Evolutionary conservation across 2,888 invertebrate genomes (phyloP).

Genomic region (Lasiommata megera): DNA sequence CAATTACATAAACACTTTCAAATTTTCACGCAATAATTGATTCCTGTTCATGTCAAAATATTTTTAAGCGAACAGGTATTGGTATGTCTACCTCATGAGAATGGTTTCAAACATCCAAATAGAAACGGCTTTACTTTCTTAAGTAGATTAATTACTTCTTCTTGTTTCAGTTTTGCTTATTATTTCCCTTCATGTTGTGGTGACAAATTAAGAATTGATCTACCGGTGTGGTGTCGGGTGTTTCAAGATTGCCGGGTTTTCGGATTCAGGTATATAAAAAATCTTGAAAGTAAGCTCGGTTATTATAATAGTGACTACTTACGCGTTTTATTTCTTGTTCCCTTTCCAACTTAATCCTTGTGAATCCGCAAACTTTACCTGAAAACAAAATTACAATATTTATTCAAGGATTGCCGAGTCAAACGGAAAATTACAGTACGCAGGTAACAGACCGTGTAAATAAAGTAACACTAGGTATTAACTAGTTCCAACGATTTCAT

Average conservation of each 20-base stretch:
- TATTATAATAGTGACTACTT: neutral
- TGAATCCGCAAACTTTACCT: neutral
- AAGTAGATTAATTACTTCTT: too few species aligned
- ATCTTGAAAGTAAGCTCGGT: neutral
- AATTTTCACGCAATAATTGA: neutral
- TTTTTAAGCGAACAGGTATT: too few species aligned
- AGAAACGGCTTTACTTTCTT: too few species aligned
- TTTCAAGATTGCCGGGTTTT: too few species aligned
- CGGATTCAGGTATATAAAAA: too few species aligned
- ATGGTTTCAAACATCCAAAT: too few species aligned
- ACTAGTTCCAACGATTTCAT: constrained; percentile 1
- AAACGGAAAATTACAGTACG: constrained; percentile 11
- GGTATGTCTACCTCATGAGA: too few species aligned
- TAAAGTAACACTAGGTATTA: neutral
- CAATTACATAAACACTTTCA: neutral
- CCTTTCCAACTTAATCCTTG: constrained; percentile 1
- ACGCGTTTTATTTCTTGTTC: constrained; percentile 2
- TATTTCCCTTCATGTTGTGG: too few species aligned
- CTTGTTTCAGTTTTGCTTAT: too few species aligned
- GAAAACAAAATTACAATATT: constrained; percentile 15
- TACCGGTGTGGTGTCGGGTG: too few species aligned
- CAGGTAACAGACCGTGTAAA: constrained; percentile 10
- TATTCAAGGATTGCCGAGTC: constrained; percentile 8
- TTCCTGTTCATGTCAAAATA: neutral
- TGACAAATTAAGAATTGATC: too few species aligned